These are phyloP conservation scores for Pipistrellus pygmaeus DNA, from an alignment of 2,797 vertebrate genomes.

Conservation along the genomic window DNA sequence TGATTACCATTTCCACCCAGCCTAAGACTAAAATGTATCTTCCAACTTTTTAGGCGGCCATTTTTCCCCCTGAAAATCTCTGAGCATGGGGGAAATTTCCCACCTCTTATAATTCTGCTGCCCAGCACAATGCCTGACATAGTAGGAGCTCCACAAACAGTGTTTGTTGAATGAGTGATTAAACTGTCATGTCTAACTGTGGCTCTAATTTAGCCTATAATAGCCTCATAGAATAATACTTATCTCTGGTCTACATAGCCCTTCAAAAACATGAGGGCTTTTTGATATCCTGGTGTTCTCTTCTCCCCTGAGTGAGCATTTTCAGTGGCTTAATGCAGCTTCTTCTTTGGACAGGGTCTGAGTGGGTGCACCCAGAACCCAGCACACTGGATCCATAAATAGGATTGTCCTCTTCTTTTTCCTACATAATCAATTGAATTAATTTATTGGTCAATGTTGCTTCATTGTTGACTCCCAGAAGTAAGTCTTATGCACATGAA, in stretches of 20 bases:
- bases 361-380: not conserved
- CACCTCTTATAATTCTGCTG: not conserved
- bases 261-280: not conserved
- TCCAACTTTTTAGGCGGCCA: not conserved
- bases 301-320: not conserved
- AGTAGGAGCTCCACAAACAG: not conserved
- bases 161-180: not conserved
- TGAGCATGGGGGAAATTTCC: not conserved
- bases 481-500: not conserved
- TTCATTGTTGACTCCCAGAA: not conserved
- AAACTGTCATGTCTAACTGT: not conserved
- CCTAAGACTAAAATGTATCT: not conserved
- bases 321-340: not conserved
- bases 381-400: not conserved
- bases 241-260: not conserved
- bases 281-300: not conserved
- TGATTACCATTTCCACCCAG: not conserved
- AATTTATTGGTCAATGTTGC: not conserved
- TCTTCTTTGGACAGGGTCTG: not conserved
- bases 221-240: not conserved
- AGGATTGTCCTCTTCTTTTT: not conserved
- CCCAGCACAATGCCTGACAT: not conserved
- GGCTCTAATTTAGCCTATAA: not conserved
- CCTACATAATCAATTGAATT: not conserved
- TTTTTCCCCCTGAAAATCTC: slow-evolving; percentile 9